Base-by-base conservation (phyloP, 2,113 vertebrate species). In the Lasiurus cinereus region DNA sequence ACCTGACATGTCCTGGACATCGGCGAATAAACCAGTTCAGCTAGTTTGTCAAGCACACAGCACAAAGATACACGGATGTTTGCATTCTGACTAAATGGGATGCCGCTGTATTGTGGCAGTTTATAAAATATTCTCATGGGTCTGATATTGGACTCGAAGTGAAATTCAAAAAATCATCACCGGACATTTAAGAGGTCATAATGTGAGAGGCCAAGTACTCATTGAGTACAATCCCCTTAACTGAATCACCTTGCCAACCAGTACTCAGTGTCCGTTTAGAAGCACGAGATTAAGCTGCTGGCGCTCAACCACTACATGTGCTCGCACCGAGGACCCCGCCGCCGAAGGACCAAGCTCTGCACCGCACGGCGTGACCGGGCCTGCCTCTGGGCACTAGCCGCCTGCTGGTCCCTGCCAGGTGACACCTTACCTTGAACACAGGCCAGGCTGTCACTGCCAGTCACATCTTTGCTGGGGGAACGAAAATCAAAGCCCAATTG, bases 21-120 rank as follows among this genome's bases (percentile, higher is more conserved):
- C 74, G 52, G 39, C n/a, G 64, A 72, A 43, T 33, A 19, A 39
- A 82, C 83, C 16, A 77, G 3, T 14, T 74, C 3, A 70, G 64
- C 83, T 64, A 46, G 80, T 48, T n/a, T 33, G 84, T 64, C 67
- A 6, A 86, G 86, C 83, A 46, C 6, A 67, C 62, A 94, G 94
- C 93, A 92, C 59, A 74, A 67, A 64, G 64, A 89, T 82, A 92
- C 83, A 83, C 29, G 31, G 80, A 50, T 77, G 62, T 93, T 8
- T 82, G 83, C 80, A 64, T 50, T 90, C 85, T 50, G 69, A 78
- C 31, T 76, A 64, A 43, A 92, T 33, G 90, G 79, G 88, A 62
- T 76, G 96, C 83, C 89, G 91, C 94, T 90, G 88, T 85, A 92
- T 92, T 85, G 21, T n/a, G 94, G 94, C 95, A 92, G 84, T 85